Conservation (phyloP, 2,888 invertebrate species). For the Therioaphis trifolii region DNA sequence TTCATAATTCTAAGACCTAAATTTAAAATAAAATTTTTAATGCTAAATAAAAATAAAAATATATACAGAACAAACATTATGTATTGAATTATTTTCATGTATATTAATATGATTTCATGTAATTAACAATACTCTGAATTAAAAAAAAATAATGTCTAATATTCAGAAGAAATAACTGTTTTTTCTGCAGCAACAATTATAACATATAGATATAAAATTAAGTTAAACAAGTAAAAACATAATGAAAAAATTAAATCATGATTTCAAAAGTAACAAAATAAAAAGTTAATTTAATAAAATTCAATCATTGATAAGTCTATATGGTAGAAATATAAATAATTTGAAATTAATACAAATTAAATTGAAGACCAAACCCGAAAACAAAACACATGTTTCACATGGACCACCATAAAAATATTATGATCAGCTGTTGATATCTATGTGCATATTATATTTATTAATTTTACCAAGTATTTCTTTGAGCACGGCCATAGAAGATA, state of each 20-base stretch:
- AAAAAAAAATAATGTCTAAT: too few species aligned
- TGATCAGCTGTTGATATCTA: conserved; percentile 56
- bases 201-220: too few species aligned
- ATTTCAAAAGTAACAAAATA: conserved; percentile 1
- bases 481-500: conserved; percentile 74
- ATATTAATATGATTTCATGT: too few species aligned
- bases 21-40: background rate
- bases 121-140: too few species aligned
- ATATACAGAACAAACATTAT: too few species aligned
- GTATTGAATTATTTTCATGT: too few species aligned
- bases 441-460: conserved; percentile 59
- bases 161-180: background rate
- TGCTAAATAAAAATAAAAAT: background rate
- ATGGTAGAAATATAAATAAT: background rate
- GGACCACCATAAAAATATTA: conserved; percentile 17
- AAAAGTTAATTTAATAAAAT: conserved; percentile 18
- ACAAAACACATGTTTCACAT: conserved; percentile 52
- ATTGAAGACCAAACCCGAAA: conserved; percentile 31
- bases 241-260: background rate
- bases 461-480: conserved; percentile 73
- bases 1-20: background rate
- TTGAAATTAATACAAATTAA: background rate
- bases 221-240: conserved; percentile 2
- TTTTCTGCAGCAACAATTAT: background rate
- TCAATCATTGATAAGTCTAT: background rate